Base-by-base conservation (phyloP, 2,797 vertebrate species). In the Eupleurogrammus muticus region DNA sequence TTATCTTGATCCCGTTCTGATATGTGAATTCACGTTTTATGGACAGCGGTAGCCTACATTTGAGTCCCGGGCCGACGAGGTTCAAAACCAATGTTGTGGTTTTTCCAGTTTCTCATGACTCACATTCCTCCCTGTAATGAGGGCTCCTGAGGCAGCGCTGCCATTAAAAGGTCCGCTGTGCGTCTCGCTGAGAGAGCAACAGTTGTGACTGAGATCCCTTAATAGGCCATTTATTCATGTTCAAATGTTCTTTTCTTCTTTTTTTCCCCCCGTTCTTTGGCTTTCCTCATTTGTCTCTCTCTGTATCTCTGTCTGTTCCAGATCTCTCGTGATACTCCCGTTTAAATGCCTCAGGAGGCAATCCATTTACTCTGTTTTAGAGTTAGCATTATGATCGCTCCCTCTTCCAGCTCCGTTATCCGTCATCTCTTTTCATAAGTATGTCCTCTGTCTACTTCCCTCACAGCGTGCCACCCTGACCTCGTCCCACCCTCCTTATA, bases 401-500 rank as follows among this genome's bases (percentile, higher is more conserved):
- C n/a, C 21, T 17, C 36, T 21, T 38, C 17, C 17, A 19, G 32
- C 17, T 48, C 42, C 50, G 2, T 48, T 46, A 51, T 80, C 21
- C 32, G 28, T 66, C 40, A 48, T 78, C 24, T 48, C 34, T 46
- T 36, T 21, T 65, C 21, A 53, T 52, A 47, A 46, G 14, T 8
- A 17, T 5, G 1, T 44, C n/a, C 16, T 44, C 16, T 42, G 23
- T 14, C 24, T 55, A 42, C 10, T 19, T 17, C 20, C 49, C 59
- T 14, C 20, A 9, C 61, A 50, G 46, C 59, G 16, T 38, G 38
- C 16, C 76, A 55, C 19, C 40, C 63, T 69, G 55, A 72, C 64
- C 65, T 64, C 49, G 44, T 44, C 47, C 57, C 44, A 40, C 21
- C n/a, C 64, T 77, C 47, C 66, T 70, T 66, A 34, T 76, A 64